phyloP scores from a whole-genome alignment of 2,113 vertebrate genomes.

The cattle (Bos taurus) region ARS-UCD2.0 NC_037331.1:29201001-29201500 shows the following conservation, averaged over 20 bases:
- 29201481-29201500: background rate
- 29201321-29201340: background rate
- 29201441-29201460: background rate
- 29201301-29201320: background rate
- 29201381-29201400: background rate
- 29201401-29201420: background rate
- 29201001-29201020: background rate
- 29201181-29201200: background rate
- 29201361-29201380: background rate
- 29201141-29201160: background rate
- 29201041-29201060: background rate
- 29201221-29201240: background rate
- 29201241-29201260: background rate
- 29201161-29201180: background rate
- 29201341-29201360: background rate
- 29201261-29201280: background rate
- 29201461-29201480: background rate
- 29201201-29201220: background rate
- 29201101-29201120: background rate
- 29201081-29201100: background rate
- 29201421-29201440: background rate
- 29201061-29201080: background rate
- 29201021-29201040: background rate
- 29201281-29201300: background rate
- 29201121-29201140: background rate